Evolutionary conservation across 2,888 invertebrate species (phyloP).

Genomic region (Falcaria lacertinaria): DNA sequence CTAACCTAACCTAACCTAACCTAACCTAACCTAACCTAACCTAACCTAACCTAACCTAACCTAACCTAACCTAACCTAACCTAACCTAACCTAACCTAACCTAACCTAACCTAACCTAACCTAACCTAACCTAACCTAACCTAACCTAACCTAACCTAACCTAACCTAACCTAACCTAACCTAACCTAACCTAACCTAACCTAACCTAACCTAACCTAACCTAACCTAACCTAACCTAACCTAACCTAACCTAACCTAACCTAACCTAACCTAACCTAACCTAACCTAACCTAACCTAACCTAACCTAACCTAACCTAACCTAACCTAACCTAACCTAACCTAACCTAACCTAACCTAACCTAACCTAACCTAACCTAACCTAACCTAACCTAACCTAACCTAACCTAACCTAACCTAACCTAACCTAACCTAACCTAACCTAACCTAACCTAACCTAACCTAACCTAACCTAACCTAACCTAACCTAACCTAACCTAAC

Average conservation of each 20-base stretch:
- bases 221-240: conserved; percentile 13
- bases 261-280: conserved; percentile 17
- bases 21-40: conserved; percentile 20
- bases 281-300: conserved; percentile 17
- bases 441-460: conserved; percentile 9
- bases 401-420: conserved; percentile 19
- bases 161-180: conserved; percentile 15
- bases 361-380: conserved; percentile 10
- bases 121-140: conserved; percentile 16
- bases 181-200: conserved; percentile 17
- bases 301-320: conserved; percentile 12
- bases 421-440: conserved; percentile 10
- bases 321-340: conserved; percentile 15
- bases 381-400: conserved; percentile 15
- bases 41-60: conserved; percentile 21
- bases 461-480: conserved; percentile 3
- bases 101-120: conserved; percentile 17
- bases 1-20: conserved; percentile 22
- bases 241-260: conserved; percentile 11
- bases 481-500: conserved; percentile 3
- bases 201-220: conserved; percentile 13
- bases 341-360: conserved; percentile 11
- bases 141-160: conserved; percentile 15
- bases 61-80: conserved; percentile 17
- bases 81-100: conserved; percentile 15